phyloP scores from a whole-genome alignment of 2,113 vertebrate species.

The Lamprotornis superbus region DNA sequence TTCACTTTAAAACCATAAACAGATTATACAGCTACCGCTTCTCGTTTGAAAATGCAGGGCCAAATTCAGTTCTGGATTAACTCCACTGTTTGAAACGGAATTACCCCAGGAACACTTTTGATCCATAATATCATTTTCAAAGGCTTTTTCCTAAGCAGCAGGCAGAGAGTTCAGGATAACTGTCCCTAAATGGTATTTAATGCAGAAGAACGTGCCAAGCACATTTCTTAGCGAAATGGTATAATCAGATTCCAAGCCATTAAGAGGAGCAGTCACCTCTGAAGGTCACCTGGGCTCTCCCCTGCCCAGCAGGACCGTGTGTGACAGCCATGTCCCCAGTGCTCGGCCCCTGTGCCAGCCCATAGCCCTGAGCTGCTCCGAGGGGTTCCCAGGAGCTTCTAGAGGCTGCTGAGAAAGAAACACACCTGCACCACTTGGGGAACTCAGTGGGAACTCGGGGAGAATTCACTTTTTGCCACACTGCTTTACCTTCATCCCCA shows the following conservation, averaged over 20 bases:
- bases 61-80: constrained; percentile 60
- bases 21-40: constrained; percentile 54
- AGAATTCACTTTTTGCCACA: neutral
- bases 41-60: constrained; percentile 31
- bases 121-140: constrained; percentile 54
- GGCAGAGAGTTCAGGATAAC: constrained; percentile 17
- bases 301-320: neutral
- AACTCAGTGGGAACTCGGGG: neutral
- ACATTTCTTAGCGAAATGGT: neutral
- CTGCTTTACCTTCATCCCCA: neutral
- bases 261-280: constrained; percentile 21
- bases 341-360: neutral
- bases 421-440: neutral
- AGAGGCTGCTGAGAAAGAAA: neutral
- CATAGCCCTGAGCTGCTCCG: neutral
- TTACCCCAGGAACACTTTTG: constrained; percentile 40
- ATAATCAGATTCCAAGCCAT: constrained; percentile 45
- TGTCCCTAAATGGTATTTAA: constrained; percentile 27
- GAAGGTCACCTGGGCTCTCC: constrained; percentile 26
- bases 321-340: neutral
- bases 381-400: neutral
- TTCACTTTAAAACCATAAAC: constrained; percentile 63
- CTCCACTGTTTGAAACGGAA: constrained; percentile 1
- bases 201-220: constrained; percentile 16
- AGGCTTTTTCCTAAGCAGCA: neutral